These are phyloP conservation scores for Sebastes steindachneri DNA, from an alignment of 2,797 vertebrate genomes.

Conservation along the genomic window DNA sequence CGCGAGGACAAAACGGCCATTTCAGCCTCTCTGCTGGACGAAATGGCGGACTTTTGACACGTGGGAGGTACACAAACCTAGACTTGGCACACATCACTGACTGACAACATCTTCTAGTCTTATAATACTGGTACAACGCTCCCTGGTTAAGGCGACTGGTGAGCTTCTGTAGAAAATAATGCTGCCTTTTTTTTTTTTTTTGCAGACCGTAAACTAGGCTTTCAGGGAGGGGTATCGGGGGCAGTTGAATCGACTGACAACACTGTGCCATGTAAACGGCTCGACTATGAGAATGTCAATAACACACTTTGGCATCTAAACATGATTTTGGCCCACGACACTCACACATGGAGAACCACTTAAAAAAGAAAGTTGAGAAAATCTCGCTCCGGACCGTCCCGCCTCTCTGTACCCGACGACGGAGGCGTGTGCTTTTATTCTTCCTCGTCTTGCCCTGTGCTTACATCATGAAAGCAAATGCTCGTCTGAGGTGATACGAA, in stretches of 20 bases:
- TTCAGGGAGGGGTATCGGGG: conserved; percentile 77
- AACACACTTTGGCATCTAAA: conserved; percentile 83
- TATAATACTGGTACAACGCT: conserved; percentile 77
- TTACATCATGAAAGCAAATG: conserved; percentile 72
- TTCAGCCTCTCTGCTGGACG: conserved; percentile 16
- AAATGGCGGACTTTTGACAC: conserved; percentile 53
- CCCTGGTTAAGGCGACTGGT: conserved; percentile 86
- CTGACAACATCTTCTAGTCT: conserved; percentile 73
- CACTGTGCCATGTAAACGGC: conserved; percentile 81
- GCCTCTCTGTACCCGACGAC: neutral
- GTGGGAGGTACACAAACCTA: conserved; percentile 56
- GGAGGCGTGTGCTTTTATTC: conserved; percentile 43
- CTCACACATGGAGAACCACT: conserved; percentile 45
- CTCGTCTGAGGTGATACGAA: conserved; percentile 50
- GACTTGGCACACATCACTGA: conserved; percentile 71
- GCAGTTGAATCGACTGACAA: conserved; percentile 77
- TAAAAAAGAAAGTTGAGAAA: neutral
- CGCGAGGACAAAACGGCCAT: conserved; percentile 11
- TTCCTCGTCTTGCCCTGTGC: conserved; percentile 67
- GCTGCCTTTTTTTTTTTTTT: conserved; percentile 74
- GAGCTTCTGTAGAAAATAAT: conserved; percentile 86
- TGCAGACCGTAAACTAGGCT: conserved; percentile 83
- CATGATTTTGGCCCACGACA: conserved; percentile 67
- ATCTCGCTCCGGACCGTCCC: conserved; percentile 31
- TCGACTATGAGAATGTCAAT: conserved; percentile 75